Evolutionary conservation across 2,113 vertebrate genomes (phyloP).

Genomic region (Accipiter cooperii): DNA sequence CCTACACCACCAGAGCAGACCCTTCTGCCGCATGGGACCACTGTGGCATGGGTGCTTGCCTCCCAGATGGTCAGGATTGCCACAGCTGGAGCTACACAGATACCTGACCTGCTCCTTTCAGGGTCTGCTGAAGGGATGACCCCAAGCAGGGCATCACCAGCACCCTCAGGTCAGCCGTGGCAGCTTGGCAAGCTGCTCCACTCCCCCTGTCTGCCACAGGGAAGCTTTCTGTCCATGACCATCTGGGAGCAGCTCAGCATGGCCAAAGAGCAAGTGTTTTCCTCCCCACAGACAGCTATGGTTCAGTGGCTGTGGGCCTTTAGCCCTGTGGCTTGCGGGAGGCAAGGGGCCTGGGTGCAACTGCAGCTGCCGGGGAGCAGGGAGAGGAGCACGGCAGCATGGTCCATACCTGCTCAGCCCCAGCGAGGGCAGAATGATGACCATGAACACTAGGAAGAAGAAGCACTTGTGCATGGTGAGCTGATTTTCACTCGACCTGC

Average conservation of each 20-base stretch:
- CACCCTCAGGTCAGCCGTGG: neutral
- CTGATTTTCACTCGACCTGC: conserved; percentile 89
- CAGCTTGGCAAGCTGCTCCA: neutral
- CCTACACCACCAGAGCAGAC: neutral
- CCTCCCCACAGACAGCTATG: neutral
- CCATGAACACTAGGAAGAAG: conserved; percentile 94
- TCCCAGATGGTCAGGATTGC: neutral
- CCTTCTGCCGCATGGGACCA: neutral
- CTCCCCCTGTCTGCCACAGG: neutral
- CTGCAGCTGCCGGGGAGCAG: neutral
- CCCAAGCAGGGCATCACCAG: neutral
- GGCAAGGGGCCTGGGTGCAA: rapidly evolving
- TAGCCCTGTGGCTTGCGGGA: rapidly evolving
- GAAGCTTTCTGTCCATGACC: neutral
- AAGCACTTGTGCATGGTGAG: conserved; percentile 95
- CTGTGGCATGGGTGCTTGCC: rapidly evolving
- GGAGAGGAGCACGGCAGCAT: neutral
- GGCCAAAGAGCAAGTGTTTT: neutral
- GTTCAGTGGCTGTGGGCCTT: rapidly evolving
- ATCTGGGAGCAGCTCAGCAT: neutral
- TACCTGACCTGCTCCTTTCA: neutral
- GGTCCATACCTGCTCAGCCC: conserved; percentile 86
- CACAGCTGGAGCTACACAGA: neutral
- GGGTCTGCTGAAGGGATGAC: neutral
- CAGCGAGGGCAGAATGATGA: conserved; percentile 92